Evolutionary conservation across 1,140 invertebrate species (phyloP).

Genomic region (Caenorhabditis tropicalis): DNA sequence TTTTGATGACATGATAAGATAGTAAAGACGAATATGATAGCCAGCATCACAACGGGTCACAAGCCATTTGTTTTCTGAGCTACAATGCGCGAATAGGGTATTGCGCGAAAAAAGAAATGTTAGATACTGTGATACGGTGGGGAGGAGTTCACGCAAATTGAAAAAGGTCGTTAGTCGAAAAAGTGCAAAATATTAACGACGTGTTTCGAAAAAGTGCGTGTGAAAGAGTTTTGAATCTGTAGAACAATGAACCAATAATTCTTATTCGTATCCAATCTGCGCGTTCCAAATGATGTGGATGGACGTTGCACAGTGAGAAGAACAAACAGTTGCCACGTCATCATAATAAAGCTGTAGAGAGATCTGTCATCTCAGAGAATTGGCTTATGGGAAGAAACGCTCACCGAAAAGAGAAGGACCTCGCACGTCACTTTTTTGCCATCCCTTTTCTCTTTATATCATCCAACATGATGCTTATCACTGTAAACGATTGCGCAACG

Average conservation of each 20-base stretch:
- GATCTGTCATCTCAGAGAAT: background rate
- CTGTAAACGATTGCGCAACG: background rate
- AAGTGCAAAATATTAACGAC: background rate
- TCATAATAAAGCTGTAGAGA: background rate
- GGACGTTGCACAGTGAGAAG: no score
- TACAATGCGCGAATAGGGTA: background rate
- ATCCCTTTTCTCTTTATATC: background rate
- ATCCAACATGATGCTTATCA: background rate
- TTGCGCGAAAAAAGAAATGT: background rate
- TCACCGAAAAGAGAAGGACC: background rate
- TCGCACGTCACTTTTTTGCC: background rate
- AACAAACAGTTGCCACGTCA: background rate
- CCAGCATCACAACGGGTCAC: background rate
- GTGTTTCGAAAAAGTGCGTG: no score
- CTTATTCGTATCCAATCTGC: no score
- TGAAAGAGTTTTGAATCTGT: no score
- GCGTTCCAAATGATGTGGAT: background rate
- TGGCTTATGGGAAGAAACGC: background rate
- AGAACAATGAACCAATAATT: no score
- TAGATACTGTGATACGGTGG: no score
- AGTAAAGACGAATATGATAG: background rate
- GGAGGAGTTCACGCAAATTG: no score
- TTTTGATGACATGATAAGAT: conserved; percentile 8
- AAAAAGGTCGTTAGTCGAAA: background rate
- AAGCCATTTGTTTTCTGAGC: conserved; percentile 12